phyloP scores from a whole-genome alignment of 2,113 vertebrate genomes.

The Hippocampus zosterae region DNA sequence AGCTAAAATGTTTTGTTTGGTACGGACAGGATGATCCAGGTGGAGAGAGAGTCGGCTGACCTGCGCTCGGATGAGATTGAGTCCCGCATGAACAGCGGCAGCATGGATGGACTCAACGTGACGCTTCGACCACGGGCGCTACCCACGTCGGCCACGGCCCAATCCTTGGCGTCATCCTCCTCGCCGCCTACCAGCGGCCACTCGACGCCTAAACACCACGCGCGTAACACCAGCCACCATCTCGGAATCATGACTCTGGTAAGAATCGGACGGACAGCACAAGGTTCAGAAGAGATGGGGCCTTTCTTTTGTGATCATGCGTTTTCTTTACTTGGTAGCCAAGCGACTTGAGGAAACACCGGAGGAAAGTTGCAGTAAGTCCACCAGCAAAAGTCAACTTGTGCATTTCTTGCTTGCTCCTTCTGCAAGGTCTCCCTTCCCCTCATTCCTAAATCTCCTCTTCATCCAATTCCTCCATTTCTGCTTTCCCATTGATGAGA shows the following conservation, averaged over 20 bases:
- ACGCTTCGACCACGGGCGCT: conserved; percentile 84
- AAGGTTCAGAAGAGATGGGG: neutral
- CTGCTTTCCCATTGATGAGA: neutral
- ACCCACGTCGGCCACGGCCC: conserved; percentile 88
- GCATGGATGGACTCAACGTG: conserved; percentile 91
- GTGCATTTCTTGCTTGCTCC: neutral
- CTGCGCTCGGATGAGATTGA: conserved; percentile 88
- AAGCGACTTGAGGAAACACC: conserved; percentile 95
- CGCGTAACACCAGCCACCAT: conserved; percentile 85
- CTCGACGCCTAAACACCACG: conserved; percentile 85
- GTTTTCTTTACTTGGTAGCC: conserved; percentile 73
- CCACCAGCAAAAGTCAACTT: conserved; percentile 3
- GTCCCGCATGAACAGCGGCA: conserved; percentile 87
- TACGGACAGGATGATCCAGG: conserved; percentile 88
- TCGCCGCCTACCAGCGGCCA: conserved; percentile 86
- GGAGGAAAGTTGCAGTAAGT: conserved; percentile 92
- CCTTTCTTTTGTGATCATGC: neutral
- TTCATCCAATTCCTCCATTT: neutral
- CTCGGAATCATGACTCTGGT: conserved; percentile 97
- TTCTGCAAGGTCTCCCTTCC: too few species aligned
- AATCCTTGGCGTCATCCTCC: conserved; percentile 86
- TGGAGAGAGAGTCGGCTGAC: conserved; percentile 91
- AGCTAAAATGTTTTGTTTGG: neutral
- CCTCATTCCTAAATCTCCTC: neutral
- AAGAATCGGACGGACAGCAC: neutral